Evolutionary conservation across 2,797 vertebrate species (phyloP).

Genomic region (Capromys pilorides): DNA sequence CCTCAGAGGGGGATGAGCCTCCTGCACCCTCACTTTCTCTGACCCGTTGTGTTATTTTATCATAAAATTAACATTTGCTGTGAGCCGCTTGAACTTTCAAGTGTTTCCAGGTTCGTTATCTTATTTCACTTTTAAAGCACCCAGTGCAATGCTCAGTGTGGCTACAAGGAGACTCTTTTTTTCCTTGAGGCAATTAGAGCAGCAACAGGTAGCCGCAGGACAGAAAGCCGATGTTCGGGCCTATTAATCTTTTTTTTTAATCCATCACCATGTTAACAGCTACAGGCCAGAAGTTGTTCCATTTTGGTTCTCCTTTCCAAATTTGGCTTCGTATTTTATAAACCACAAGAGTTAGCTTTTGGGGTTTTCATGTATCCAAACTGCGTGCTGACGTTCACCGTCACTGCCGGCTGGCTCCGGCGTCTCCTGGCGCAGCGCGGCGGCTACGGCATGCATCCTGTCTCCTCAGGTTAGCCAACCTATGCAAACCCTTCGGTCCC

Average conservation of each 20-base stretch:
- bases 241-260: neutral
- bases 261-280: neutral
- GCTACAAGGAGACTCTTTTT: neutral
- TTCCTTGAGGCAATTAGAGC: neutral
- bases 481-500: neutral
- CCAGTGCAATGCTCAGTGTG: rapidly evolving
- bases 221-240: rapidly evolving
- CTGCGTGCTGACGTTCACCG: neutral
- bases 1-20: neutral
- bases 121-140: neutral
- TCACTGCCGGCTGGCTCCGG: neutral
- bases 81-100: neutral
- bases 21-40: rapidly evolving
- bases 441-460: neutral
- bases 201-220: neutral
- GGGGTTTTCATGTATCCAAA: neutral
- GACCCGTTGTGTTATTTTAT: neutral
- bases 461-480: neutral
- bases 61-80: neutral
- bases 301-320: rapidly evolving
- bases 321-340: neutral
- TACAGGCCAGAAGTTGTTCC: neutral
- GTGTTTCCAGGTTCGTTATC: neutral
- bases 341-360: neutral
- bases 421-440: neutral